A percentile compares a stretch with the other conserved stretches of the same genome.
Evolutionary conservation across 2,113 vertebrate genomes (phyloP).

Genomic region (Amphiprion ocellaris): DNA sequence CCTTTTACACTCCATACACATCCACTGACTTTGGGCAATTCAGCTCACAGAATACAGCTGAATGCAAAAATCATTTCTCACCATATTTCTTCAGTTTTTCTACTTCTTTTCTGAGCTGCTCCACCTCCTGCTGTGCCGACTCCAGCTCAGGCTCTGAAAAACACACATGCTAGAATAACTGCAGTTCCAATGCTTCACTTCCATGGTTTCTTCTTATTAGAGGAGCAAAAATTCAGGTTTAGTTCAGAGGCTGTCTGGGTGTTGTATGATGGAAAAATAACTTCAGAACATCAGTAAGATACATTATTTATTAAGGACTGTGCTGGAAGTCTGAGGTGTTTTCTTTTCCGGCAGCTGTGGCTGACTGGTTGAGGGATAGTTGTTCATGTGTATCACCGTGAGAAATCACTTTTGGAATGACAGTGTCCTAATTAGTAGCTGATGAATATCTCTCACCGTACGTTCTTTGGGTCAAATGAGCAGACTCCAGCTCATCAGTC

Average conservation of each 20-base stretch:
- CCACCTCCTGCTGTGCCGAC: conserved; percentile 77
- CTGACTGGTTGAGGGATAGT: no score
- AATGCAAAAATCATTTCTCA: conserved; percentile 50
- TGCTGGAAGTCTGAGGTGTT: background rate
- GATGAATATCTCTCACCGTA: conserved; percentile 74
- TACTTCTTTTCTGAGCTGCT: conserved; percentile 73
- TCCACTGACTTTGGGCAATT: no score
- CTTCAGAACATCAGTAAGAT: background rate
- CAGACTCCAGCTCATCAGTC: conserved; percentile 79
- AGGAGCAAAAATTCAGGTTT: no score
- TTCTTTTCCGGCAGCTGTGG: background rate
- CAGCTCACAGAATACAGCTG: background rate
- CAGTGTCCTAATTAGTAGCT: background rate
- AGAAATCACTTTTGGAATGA: conserved; percentile 17
- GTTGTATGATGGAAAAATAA: background rate
- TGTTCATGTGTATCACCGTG: background rate
- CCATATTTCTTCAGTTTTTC: conserved; percentile 77
- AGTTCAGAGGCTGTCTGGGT: background rate
- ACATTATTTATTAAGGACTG: background rate
- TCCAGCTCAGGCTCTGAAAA: conserved; percentile 78
- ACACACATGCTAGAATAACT: conserved; percentile 3
- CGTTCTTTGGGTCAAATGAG: conserved; percentile 77
- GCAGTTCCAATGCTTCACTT: background rate
- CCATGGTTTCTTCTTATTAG: no score
- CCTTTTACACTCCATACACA: no score